phyloP scores from a whole-genome alignment of 2,888 invertebrate species.

The Drosophila acutilabella region DNA sequence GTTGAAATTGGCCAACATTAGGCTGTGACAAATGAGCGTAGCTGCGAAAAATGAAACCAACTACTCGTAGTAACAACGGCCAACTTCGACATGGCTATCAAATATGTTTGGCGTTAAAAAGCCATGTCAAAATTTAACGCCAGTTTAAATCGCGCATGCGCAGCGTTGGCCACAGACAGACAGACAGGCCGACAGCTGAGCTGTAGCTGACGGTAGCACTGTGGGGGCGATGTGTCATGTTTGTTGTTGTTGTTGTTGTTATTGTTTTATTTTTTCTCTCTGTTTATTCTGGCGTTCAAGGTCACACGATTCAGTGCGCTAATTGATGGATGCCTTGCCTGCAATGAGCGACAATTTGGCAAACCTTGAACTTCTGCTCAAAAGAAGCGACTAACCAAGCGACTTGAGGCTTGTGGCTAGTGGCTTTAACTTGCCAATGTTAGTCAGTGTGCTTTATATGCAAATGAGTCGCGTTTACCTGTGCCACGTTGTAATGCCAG shows the following conservation, averaged over 20 bases:
- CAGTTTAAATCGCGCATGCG: slow-evolving; percentile 49
- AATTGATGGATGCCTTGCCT: slow-evolving; percentile 69
- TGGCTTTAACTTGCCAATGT: slow-evolving; percentile 7
- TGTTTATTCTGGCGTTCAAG: slow-evolving; percentile 59
- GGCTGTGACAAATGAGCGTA: slow-evolving; percentile 69
- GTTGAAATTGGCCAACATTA: slow-evolving; percentile 59
- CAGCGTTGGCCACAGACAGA: slow-evolving; percentile 17
- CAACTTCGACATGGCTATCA: slow-evolving; percentile 35
- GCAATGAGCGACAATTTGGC: slow-evolving; percentile 75
- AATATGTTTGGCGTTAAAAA: slow-evolving; percentile 68
- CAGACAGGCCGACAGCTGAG: slow-evolving; percentile 1
- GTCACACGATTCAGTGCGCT: slow-evolving; percentile 43
- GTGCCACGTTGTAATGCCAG: slow-evolving; percentile 55
- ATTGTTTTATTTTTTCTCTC: slow-evolving; percentile 3
- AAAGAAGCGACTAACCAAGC: slow-evolving; percentile 20
- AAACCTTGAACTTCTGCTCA: slow-evolving; percentile 71
- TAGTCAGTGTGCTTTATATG: slow-evolving; percentile 57
- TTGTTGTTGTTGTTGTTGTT: slow-evolving; percentile 21
- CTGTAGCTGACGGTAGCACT: slow-evolving; percentile 28
- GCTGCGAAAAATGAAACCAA: slow-evolving; percentile 47
- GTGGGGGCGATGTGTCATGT: slow-evolving; percentile 49
- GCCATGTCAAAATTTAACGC: slow-evolving; percentile 79
- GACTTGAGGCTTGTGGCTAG: slow-evolving; percentile 37
- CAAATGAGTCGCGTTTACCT: slow-evolving; percentile 59
- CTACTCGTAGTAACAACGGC: slow-evolving; percentile 15